These are phyloP conservation scores for Callithrix jacchus DNA, from an alignment of 2,113 vertebrate genomes.

Conservation along the genomic window DNA sequence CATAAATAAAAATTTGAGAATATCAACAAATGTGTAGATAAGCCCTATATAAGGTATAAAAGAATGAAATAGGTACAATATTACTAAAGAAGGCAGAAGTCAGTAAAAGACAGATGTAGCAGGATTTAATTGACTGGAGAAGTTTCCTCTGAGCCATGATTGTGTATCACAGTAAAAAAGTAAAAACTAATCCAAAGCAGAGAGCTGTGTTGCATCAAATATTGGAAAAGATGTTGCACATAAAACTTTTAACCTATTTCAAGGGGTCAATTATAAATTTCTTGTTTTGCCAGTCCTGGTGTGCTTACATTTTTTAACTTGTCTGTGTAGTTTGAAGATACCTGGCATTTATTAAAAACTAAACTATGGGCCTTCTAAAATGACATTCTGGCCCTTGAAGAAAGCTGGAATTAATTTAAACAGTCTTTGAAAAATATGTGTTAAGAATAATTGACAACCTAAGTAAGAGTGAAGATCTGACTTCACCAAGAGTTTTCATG, in stretches of 20 bases:
- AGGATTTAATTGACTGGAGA: not conserved
- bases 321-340: not conserved
- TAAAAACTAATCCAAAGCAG: not conserved
- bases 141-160: not conserved
- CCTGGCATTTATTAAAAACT: conserved; percentile 15
- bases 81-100: not conserved
- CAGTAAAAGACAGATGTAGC: not conserved
- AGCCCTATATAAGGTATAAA: not conserved
- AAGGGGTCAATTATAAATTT: not conserved
- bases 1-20: not conserved
- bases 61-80: not conserved
- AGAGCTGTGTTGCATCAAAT: not conserved
- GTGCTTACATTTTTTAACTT: not conserved
- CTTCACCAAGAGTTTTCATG: not conserved
- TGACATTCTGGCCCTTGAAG: not conserved
- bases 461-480: not conserved
- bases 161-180: not conserved
- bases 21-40: not conserved
- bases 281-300: not conserved
- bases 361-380: conserved; percentile 34
- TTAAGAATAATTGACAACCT: not conserved
- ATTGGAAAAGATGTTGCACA: not conserved
- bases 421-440: conserved; percentile 30
- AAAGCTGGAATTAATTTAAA: conserved; percentile 56
- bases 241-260: not conserved